phyloP scores from a whole-genome alignment of 2,888 invertebrate species.

The Aplocera efformata region DNA sequence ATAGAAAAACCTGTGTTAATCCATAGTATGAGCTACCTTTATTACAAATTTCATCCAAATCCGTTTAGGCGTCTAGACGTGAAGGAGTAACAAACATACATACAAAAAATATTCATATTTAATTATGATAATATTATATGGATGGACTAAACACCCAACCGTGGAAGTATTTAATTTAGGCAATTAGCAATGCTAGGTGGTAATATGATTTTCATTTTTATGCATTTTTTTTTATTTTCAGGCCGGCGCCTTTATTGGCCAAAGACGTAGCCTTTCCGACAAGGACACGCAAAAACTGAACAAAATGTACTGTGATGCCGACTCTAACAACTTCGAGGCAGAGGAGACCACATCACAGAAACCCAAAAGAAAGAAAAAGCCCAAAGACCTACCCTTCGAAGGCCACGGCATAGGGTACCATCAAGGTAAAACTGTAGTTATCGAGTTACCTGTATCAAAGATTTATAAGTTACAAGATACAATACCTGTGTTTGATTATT shows the following conservation, averaged over 20 bases:
- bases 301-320: slow-evolving; percentile 79
- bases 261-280: slow-evolving; percentile 77
- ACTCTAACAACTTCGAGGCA: slow-evolving; percentile 44
- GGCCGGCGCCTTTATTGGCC: slow-evolving; percentile 76
- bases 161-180: too few relatives aligned
- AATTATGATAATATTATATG: too few relatives aligned
- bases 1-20: too few relatives aligned
- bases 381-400: slow-evolving; percentile 65
- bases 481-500: slow-evolving; percentile 60
- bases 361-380: slow-evolving; percentile 48
- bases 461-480: slow-evolving; percentile 51
- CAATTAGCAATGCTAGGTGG: background rate
- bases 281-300: slow-evolving; percentile 80
- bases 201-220: too few relatives aligned
- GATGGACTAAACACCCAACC: too few relatives aligned
- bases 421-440: slow-evolving; percentile 73
- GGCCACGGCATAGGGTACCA: slow-evolving; percentile 74
- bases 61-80: too few relatives aligned
- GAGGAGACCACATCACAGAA: slow-evolving; percentile 49
- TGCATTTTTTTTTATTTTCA: too few relatives aligned
- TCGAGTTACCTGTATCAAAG: slow-evolving; percentile 62
- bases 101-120: too few relatives aligned
- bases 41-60: too few relatives aligned
- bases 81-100: too few relatives aligned
- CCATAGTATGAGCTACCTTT: too few relatives aligned